Percentiles rank a stretch among this genome's conserved stretches.
Evolutionary conservation across 2,888 invertebrate species (phyloP).

Genomic region (Biston betularia): DNA sequence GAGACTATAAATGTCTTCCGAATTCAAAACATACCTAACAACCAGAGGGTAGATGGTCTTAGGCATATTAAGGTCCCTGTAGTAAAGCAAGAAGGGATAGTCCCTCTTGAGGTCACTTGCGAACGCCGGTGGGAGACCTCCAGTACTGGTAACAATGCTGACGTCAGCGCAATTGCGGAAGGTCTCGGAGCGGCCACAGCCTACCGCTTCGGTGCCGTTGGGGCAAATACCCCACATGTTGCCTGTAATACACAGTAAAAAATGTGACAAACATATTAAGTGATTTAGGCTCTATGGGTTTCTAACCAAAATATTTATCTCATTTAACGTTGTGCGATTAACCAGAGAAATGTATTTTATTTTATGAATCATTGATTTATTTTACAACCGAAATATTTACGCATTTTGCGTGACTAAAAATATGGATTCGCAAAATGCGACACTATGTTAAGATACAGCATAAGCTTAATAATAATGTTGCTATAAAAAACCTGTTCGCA

Average conservation of each 20-base stretch:
- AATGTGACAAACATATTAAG: not conserved
- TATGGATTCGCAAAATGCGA: too few species aligned
- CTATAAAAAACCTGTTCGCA: too few species aligned
- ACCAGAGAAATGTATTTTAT: too few species aligned
- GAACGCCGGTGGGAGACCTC: constrained; percentile 90
- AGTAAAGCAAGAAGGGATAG: constrained; percentile 92
- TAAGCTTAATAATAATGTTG: too few species aligned
- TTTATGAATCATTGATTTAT: too few species aligned
- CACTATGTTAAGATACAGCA: too few species aligned
- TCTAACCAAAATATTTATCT: not conserved
- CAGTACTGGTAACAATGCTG: constrained; percentile 92
- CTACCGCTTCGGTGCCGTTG: constrained; percentile 94
- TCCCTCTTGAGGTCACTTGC: constrained; percentile 84
- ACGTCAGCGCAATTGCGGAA: constrained; percentile 97
- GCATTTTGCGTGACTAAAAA: too few species aligned
- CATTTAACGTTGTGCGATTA: too few species aligned
- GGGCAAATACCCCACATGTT: constrained; percentile 97
- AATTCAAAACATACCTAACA: constrained; percentile 85
- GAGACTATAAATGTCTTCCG: constrained; percentile 14
- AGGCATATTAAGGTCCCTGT: constrained; percentile 89
- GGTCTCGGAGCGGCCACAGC: constrained; percentile 96
- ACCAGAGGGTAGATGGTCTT: constrained; percentile 90
- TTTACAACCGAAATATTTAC: too few species aligned
- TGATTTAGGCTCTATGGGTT: not conserved
- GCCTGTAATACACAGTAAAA: constrained; percentile 71